Conservation (phyloP, 2,888 invertebrate genomes). For the Rotaria magnacalcarata region DNA sequence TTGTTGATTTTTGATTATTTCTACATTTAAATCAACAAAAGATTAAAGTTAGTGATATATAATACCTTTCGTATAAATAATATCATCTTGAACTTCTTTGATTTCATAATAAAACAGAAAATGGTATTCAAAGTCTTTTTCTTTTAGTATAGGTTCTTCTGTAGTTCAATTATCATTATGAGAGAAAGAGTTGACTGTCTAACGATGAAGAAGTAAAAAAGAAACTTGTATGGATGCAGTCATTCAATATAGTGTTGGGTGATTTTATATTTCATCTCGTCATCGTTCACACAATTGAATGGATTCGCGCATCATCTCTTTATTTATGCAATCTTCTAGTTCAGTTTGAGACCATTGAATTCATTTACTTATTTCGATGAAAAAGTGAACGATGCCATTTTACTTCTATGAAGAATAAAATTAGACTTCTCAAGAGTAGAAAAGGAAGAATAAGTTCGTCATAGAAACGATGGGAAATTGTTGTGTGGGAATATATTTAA, state of each 20-base stretch:
- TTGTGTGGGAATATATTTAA: not conserved
- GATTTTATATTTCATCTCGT: not conserved
- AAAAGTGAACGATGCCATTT: not conserved
- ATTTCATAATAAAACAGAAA: not conserved
- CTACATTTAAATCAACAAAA: too few relatives aligned
- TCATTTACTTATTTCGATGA: not conserved
- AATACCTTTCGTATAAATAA: not conserved
- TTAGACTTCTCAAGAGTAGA: not conserved
- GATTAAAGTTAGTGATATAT: not conserved
- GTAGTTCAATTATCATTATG: not conserved
- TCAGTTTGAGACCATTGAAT: not conserved
- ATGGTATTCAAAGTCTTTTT: not conserved
- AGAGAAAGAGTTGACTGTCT: not conserved
- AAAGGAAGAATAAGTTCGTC: too few relatives aligned
- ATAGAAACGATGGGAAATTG: not conserved
- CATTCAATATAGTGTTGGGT: not conserved
- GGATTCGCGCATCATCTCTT: slow-evolving; percentile 1
- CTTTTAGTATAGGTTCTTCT: not conserved
- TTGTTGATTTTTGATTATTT: not conserved
- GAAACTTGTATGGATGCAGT: not conserved
- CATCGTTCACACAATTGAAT: not conserved
- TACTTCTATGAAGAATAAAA: not conserved
- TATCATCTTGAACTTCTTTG: not conserved
- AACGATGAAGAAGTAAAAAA: not conserved
- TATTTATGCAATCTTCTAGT: not conserved